phyloP scores from a whole-genome alignment of 2,888 invertebrate genomes.

The Platypus cylindrus region DNA sequence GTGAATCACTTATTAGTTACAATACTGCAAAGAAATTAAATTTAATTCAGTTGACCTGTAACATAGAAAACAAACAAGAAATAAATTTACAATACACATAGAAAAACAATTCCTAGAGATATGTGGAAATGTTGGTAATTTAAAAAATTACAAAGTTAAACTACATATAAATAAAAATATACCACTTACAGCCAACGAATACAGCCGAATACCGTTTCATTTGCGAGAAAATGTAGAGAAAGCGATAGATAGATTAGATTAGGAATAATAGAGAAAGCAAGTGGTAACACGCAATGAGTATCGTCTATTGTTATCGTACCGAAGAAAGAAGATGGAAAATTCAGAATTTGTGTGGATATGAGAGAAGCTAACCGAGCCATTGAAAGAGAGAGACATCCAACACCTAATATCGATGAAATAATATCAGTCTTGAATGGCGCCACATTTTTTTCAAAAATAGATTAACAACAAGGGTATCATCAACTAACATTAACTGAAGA shows the following conservation, averaged over 20 bases:
- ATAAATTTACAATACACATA: background rate
- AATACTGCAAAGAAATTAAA: too few species aligned
- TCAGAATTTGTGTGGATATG: constrained; percentile 12
- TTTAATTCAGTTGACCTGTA: too few species aligned
- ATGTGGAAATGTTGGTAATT: constrained; percentile 9
- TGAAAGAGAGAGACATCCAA: constrained; percentile 10
- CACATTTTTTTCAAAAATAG: constrained; percentile 9
- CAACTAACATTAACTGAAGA: constrained; percentile 12
- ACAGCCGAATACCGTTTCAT: constrained; percentile 15
- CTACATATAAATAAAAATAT: constrained; percentile 13
- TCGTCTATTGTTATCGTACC: constrained; percentile 6
- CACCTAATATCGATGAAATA: constrained; percentile 8
- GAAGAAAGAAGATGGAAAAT: constrained; percentile 8
- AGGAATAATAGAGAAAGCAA: constrained; percentile 20
- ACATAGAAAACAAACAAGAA: too few species aligned
- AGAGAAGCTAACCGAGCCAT: constrained; percentile 10
- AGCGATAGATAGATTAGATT: constrained; percentile 8
- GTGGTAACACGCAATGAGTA: constrained; percentile 16
- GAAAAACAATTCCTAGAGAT: background rate
- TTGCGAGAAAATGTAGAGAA: too few species aligned
- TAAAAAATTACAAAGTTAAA: constrained; percentile 12
- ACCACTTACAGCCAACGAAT: constrained; percentile 13
- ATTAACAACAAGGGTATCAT: constrained; percentile 14
- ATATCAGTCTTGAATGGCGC: constrained; percentile 8
- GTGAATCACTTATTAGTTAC: too few species aligned